Percentiles rank a stretch among this genome's conserved stretches.
These are phyloP conservation scores for Diceros bicornis DNA, from an alignment of 2,797 vertebrate species.

Conservation along the genomic window DNA sequence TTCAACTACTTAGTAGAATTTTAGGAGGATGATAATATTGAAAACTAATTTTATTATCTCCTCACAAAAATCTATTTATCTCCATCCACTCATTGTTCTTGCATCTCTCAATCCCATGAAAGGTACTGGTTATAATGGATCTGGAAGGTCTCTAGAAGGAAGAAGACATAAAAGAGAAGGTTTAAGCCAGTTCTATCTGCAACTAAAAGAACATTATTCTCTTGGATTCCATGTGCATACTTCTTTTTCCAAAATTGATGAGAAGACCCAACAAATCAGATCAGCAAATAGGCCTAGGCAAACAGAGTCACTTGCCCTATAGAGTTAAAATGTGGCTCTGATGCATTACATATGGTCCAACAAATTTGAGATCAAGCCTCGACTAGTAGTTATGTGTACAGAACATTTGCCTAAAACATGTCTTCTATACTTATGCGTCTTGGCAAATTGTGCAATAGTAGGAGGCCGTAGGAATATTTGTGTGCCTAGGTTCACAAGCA, in stretches of 20 bases:
- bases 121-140: not conserved
- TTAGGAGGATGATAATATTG: not conserved
- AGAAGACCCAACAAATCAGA: not conserved
- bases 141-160: not conserved
- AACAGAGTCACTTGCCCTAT: not conserved
- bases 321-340: not conserved
- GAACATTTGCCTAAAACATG: not conserved
- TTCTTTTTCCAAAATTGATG: not conserved
- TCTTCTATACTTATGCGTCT: not conserved
- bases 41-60: constrained; percentile 36
- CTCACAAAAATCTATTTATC: constrained; percentile 10
- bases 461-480: not conserved
- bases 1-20: constrained; percentile 51
- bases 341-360: not conserved
- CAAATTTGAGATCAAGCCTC: not conserved
- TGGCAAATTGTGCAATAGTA: not conserved
- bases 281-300: not conserved
- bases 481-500: not conserved
- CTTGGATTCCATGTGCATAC: not conserved
- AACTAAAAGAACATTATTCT: not conserved
- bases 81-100: not conserved
- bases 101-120: not conserved
- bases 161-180: not conserved
- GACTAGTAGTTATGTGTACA: not conserved
- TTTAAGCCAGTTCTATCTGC: not conserved